Evolutionary conservation across 2,888 invertebrate species (phyloP).

Genomic region (Dynastes maya): DNA sequence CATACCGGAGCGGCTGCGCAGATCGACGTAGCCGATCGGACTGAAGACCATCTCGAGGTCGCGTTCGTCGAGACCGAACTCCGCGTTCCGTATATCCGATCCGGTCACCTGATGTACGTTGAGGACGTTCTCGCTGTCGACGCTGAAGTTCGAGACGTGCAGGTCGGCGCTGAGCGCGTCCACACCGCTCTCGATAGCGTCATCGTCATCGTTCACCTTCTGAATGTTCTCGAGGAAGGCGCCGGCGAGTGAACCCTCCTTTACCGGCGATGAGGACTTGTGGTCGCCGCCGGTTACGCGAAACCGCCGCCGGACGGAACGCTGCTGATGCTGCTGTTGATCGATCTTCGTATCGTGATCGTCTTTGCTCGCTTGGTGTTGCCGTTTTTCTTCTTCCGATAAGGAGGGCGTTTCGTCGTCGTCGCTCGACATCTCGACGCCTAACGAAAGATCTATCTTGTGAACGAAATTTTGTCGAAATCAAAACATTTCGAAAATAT

Average conservation of each 20-base stretch:
- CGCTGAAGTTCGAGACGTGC: constrained; percentile 47
- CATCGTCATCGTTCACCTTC: constrained; percentile 50
- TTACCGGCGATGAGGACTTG: constrained; percentile 20
- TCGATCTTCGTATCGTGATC: neutral
- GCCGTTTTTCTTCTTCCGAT: constrained; percentile 61
- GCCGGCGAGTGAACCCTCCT: constrained; percentile 60
- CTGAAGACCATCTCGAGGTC: constrained; percentile 61
- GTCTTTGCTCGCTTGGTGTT: constrained; percentile 30
- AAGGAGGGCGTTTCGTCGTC: constrained; percentile 64
- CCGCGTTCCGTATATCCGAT: constrained; percentile 57
- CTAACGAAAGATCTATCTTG: constrained; percentile 53
- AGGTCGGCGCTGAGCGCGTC: constrained; percentile 64
- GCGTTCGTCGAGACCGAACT: constrained; percentile 52
- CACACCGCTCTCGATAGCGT: constrained; percentile 66
- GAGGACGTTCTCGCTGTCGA: constrained; percentile 52
- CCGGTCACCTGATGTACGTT: constrained; percentile 53
- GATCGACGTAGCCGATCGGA: constrained; percentile 66
- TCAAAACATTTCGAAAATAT: no score
- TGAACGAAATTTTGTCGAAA: no score
- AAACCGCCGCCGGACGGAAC: constrained; percentile 60
- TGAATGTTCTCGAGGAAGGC: constrained; percentile 48
- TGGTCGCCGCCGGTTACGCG: constrained; percentile 52
- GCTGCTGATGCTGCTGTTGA: constrained; percentile 8
- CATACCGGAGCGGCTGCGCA: constrained; percentile 57
- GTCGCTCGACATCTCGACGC: constrained; percentile 71